These are phyloP conservation scores for Tiaroga cobitis DNA, from an alignment of 2,797 vertebrate species.

Conservation along the genomic window DNA sequence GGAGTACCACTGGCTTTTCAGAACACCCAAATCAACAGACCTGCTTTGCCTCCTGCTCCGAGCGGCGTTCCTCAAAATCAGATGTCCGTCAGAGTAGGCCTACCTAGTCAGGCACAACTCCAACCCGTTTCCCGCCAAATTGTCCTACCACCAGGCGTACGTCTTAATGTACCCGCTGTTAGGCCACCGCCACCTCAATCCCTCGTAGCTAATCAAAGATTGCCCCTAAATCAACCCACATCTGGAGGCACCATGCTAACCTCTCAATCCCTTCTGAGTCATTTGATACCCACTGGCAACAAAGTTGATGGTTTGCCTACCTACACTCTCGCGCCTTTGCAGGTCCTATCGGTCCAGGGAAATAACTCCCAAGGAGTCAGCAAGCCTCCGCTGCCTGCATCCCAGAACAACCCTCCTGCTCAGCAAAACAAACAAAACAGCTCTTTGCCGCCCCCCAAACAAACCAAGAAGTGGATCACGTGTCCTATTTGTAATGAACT, in stretches of 20 bases:
- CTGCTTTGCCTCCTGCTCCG: slow-evolving; percentile 58
- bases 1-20: slow-evolving; percentile 76
- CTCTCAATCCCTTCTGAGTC: slow-evolving; percentile 87
- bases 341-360: slow-evolving; percentile 77
- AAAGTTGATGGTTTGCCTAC: slow-evolving; percentile 93
- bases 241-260: slow-evolving; percentile 87
- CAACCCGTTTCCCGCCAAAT: slow-evolving; percentile 64
- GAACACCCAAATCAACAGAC: slow-evolving; percentile 69
- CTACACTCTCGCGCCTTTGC: slow-evolving; percentile 90
- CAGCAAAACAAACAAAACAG: slow-evolving; percentile 74
- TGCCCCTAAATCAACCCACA: slow-evolving; percentile 77
- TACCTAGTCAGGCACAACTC: slow-evolving; percentile 67
- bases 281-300: slow-evolving; percentile 93
- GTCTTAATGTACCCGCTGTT: slow-evolving; percentile 71
- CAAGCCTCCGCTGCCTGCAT: slow-evolving; percentile 77
- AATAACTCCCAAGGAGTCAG: slow-evolving; percentile 69
- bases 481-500: slow-evolving; percentile 96
- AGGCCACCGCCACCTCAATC: slow-evolving; percentile 74
- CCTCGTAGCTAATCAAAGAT: slow-evolving; percentile 75
- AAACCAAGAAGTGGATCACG: slow-evolving; percentile 96
- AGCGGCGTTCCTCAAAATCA: slow-evolving; percentile 73
- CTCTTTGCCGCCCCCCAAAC: slow-evolving; percentile 68
- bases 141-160: slow-evolving; percentile 72
- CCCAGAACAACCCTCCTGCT: slow-evolving; percentile 75
- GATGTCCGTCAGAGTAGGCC: slow-evolving; percentile 65